Evolutionary conservation across 2,797 vertebrate species (phyloP).

Genomic region (Gallirallus australis): DNA sequence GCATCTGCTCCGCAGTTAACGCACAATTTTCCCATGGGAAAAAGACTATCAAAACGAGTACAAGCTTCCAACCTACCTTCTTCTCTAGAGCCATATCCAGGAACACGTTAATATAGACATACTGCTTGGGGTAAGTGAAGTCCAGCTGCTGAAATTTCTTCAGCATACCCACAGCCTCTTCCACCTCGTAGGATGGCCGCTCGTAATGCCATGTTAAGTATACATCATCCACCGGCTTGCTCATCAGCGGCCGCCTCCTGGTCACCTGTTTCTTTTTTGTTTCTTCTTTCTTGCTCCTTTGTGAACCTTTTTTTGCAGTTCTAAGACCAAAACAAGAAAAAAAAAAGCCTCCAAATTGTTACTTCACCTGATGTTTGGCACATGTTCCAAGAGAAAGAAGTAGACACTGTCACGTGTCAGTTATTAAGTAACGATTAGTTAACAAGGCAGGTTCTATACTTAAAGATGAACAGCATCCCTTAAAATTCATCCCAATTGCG

Average conservation of each 20-base stretch:
- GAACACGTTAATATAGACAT: constrained; percentile 83
- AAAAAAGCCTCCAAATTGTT: too few relatives aligned
- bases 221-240: constrained; percentile 88
- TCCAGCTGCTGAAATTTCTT: constrained; percentile 89
- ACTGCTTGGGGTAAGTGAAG: constrained; percentile 84
- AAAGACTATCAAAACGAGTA: background rate
- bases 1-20: background rate
- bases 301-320: constrained; percentile 43
- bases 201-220: constrained; percentile 85
- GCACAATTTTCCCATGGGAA: background rate
- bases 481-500: background rate
- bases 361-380: accelerated
- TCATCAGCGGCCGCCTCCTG: constrained; percentile 74
- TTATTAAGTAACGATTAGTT: background rate
- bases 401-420: accelerated
- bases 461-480: background rate
- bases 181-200: constrained; percentile 68
- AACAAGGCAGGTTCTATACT: background rate
- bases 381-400: background rate
- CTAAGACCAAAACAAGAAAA: constrained; percentile 53
- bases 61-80: constrained; percentile 80
- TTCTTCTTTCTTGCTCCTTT: constrained; percentile 27
- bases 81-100: constrained; percentile 92
- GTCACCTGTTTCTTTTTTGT: background rate
- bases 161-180: constrained; percentile 84